A percentile compares a stretch with the other conserved stretches of the same genome.
Conservation (phyloP, 2,888 invertebrate species). For the Galerucella calmariensis region DNA sequence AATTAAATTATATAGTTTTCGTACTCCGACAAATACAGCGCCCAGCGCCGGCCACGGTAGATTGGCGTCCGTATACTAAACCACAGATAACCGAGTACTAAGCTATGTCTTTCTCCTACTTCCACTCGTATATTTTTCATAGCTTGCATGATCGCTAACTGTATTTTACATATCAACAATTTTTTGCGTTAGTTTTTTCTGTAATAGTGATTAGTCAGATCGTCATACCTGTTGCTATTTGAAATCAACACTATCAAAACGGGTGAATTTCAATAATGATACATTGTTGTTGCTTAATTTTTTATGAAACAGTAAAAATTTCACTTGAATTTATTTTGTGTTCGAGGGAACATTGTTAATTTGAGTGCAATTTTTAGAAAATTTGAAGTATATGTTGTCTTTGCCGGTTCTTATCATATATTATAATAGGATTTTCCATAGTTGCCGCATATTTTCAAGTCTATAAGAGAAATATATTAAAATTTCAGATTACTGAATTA, state of each 20-base stretch:
- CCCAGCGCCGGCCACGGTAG: too few relatives aligned
- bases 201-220: background rate
- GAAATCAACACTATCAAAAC: background rate
- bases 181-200: background rate
- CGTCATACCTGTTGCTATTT: background rate
- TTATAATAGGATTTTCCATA: background rate
- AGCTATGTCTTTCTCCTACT: too few relatives aligned
- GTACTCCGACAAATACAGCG: too few relatives aligned
- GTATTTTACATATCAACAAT: background rate
- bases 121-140: too few relatives aligned
- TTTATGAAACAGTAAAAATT: background rate
- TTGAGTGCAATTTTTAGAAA: background rate
- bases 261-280: background rate
- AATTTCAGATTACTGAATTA: too few relatives aligned
- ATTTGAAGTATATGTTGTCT: background rate
- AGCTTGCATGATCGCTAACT: too few relatives aligned
- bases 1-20: too few relatives aligned
- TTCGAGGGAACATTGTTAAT: too few relatives aligned
- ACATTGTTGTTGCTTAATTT: background rate
- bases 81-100: too few relatives aligned
- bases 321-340: background rate
- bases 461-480: too few relatives aligned
- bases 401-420: background rate
- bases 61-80: too few relatives aligned
- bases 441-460: too few relatives aligned